Percentiles rank a stretch among this genome's conserved stretches.
These are phyloP conservation scores for Lithophane socia DNA, from an alignment of 2,888 invertebrate species.

Conservation along the genomic window DNA sequence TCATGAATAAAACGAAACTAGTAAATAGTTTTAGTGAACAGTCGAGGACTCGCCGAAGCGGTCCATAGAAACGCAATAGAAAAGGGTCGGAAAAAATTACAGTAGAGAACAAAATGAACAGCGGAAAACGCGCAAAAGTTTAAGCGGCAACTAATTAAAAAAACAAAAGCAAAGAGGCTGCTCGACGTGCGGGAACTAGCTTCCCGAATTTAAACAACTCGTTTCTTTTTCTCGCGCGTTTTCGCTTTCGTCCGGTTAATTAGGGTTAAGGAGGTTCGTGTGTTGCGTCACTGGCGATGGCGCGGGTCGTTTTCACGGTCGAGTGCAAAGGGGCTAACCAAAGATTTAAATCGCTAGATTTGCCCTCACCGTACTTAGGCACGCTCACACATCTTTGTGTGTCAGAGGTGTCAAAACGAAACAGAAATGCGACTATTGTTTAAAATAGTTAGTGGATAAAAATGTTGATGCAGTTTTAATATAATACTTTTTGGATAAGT, in stretches of 20 bases:
- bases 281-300: constrained; percentile 64
- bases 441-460: too few species aligned
- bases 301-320: constrained; percentile 34
- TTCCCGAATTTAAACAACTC: constrained; percentile 83
- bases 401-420: background rate
- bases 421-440: background rate
- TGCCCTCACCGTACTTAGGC: background rate
- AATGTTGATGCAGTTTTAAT: too few species aligned
- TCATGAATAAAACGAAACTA: constrained; percentile 15
- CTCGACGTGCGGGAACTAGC: constrained; percentile 81
- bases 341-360: constrained; percentile 14
- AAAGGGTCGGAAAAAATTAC: constrained; percentile 67
- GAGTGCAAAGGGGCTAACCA: constrained; percentile 3
- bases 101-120: constrained; percentile 76
- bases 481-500: too few species aligned
- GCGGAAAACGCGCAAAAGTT: constrained; percentile 81
- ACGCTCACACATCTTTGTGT: background rate
- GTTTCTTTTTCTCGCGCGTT: constrained; percentile 81
- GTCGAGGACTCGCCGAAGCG: constrained; percentile 29
- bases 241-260: constrained; percentile 86
- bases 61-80: constrained; percentile 55
- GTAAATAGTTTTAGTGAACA: constrained; percentile 22
- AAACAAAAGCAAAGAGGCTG: constrained; percentile 82
- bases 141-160: constrained; percentile 87
- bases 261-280: constrained; percentile 83